Percentiles rank a stretch among this genome's conserved stretches.
Conservation (phyloP, 1,140 invertebrate species). For the Notospermus geniculatus region DNA sequence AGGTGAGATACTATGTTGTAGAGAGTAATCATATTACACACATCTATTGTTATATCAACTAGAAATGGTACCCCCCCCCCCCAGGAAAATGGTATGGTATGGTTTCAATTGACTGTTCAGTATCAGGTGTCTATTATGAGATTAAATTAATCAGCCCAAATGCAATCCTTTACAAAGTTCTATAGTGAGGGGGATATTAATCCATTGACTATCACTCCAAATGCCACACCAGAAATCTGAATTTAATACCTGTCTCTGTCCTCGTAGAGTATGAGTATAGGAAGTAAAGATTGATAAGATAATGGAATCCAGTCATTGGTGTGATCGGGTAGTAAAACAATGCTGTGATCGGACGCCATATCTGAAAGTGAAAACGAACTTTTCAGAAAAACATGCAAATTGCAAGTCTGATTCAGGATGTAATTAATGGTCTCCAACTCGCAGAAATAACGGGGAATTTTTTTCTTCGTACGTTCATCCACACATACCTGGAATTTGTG, state of each 20-base stretch:
- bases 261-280: slow-evolving; percentile 91
- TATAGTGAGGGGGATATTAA: too few relatives aligned
- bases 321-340: slow-evolving; percentile 91
- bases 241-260: slow-evolving; percentile 77
- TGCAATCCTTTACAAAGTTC: too few relatives aligned
- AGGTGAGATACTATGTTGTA: too few relatives aligned
- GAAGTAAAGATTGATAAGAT: slow-evolving; percentile 96
- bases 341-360: slow-evolving; percentile 91
- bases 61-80: too few relatives aligned
- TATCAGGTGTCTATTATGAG: too few relatives aligned
- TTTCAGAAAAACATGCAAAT: slow-evolving; percentile 14
- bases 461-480: background rate
- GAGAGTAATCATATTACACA: too few relatives aligned
- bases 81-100: too few relatives aligned
- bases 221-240: too few relatives aligned
- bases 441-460: slow-evolving; percentile 2
- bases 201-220: too few relatives aligned
- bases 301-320: slow-evolving; percentile 91
- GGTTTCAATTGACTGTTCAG: too few relatives aligned
- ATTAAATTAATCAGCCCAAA: too few relatives aligned
- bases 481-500: slow-evolving; percentile 73
- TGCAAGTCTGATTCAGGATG: slow-evolving; percentile 13
- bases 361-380: slow-evolving; percentile 62
- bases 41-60: too few relatives aligned
- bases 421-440: slow-evolving; percentile 17